Evolutionary conservation across 2,797 vertebrate genomes (phyloP), one percentile per base, ranked within the genome.

Genomic region (Epinephelus awoara): DNA sequence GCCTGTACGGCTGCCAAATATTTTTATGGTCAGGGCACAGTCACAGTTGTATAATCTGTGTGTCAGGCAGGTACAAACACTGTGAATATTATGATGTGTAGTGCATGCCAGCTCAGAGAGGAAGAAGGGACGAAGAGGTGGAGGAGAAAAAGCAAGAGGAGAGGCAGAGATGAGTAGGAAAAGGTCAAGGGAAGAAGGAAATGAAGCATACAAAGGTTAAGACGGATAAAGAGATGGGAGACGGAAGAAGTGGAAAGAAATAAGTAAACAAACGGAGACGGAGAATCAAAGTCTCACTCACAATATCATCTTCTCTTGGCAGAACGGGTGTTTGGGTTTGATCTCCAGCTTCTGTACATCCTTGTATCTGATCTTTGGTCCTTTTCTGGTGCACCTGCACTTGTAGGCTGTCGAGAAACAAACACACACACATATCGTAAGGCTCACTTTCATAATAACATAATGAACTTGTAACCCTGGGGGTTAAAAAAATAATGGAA

Each of bases 231-330:
- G 5, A 29, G 3, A 14, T 25, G 8, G 18, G 4, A 19, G 3
- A 47, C 6, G 17, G 3, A 18, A 14, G 56, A 7, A 15, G 46
- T 49, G 17, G 46, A 49, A 7, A 18, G 46, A 49, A 49, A 25
- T 3, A 25, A 1, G 29, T 25, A 47, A 25, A 52, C 13, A 50
- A 6, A 61, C 0, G 19, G 19, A 49, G 21, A 40, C 2, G 3
- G 38, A 42, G 40, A 42, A 46, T 18, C 5, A 61, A 17, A 57
- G 15, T 25, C 2, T 42, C 10, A 90, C 98, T 98, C 95, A 99
- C 98, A 99, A 99, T 87, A 99, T 97, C 98, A 99, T 99, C 94
- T 98, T 98, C 93, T 99, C 98, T 83, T 98, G 97, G 80, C 98
- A 99, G 91, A 96, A 97, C 0, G 98, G 98, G 93, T 99, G 97